Evolutionary conservation across 2,113 vertebrate genomes (phyloP).

Genomic region (Neodon shergylaensis): DNA sequence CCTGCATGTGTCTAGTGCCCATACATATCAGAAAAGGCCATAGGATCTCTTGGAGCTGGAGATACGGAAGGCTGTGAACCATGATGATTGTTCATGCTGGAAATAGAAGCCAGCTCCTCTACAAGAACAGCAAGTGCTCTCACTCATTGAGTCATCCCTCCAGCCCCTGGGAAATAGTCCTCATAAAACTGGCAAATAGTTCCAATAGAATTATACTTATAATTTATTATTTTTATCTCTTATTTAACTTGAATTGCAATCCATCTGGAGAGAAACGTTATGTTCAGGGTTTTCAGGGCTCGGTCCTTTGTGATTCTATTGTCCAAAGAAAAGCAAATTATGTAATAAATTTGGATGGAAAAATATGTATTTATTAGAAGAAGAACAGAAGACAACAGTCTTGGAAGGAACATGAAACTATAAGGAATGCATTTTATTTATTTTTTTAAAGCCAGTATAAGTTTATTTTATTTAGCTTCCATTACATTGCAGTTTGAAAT

Average conservation of each 20-base stretch:
- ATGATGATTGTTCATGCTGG: background rate
- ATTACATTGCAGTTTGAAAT: too few relatives aligned
- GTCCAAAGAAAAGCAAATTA: conserved; percentile 20
- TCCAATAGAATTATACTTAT: background rate
- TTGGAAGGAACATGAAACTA: background rate
- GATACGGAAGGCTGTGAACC: background rate
- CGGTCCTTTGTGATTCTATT: background rate
- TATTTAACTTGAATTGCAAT: conserved; percentile 22
- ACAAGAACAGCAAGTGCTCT: background rate
- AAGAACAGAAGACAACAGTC: background rate
- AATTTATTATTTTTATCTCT: background rate
- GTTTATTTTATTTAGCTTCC: too few relatives aligned
- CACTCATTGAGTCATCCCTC: background rate
- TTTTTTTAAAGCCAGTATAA: too few relatives aligned
- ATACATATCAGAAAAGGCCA: background rate
- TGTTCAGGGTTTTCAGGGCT: background rate
- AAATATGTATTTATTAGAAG: conserved; percentile 1
- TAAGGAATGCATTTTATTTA: conserved; percentile 35
- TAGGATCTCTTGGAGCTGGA: background rate
- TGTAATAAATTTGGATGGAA: background rate
- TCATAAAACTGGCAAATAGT: conserved; percentile 27
- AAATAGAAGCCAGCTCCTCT: background rate
- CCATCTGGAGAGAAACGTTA: background rate
- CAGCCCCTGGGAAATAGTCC: background rate
- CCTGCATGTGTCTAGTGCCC: background rate